phyloP scores from a whole-genome alignment of 2,797 vertebrate species.

The Babyrousa celebensis region DNA sequence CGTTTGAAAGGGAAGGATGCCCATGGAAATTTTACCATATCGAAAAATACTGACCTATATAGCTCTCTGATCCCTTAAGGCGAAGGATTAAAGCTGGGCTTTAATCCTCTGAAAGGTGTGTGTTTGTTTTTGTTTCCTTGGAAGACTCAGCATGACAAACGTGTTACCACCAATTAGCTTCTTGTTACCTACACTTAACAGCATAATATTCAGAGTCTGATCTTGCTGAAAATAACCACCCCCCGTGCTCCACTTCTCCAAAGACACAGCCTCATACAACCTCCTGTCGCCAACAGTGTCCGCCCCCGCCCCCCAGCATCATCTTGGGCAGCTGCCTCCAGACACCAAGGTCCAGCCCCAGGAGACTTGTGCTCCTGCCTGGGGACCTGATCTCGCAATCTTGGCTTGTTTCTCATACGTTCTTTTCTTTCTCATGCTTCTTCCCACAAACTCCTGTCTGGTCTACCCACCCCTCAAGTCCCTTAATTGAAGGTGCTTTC shows the following conservation, averaged over 20 bases:
- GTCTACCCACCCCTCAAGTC: background rate
- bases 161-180: background rate
- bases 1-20: conserved; percentile 70
- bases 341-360: background rate
- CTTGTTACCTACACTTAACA: background rate
- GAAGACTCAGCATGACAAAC: conserved; percentile 53
- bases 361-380: background rate
- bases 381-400: background rate
- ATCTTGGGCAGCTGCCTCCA: background rate
- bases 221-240: background rate
- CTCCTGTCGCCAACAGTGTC: background rate
- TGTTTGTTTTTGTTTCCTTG: background rate
- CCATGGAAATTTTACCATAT: conserved; percentile 49
- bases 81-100: conserved; percentile 21
- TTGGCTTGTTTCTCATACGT: background rate
- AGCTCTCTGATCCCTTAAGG: conserved; percentile 65
- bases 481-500: background rate
- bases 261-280: fast-evolving
- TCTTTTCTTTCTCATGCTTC: no score
- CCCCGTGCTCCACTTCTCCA: background rate
- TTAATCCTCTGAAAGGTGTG: background rate
- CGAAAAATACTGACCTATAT: background rate
- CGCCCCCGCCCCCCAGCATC: background rate
- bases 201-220: background rate
- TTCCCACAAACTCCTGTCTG: background rate